These are phyloP conservation scores for Tachysurus vachellii DNA, from an alignment of 2,113 vertebrate species.

Conservation along the genomic window DNA sequence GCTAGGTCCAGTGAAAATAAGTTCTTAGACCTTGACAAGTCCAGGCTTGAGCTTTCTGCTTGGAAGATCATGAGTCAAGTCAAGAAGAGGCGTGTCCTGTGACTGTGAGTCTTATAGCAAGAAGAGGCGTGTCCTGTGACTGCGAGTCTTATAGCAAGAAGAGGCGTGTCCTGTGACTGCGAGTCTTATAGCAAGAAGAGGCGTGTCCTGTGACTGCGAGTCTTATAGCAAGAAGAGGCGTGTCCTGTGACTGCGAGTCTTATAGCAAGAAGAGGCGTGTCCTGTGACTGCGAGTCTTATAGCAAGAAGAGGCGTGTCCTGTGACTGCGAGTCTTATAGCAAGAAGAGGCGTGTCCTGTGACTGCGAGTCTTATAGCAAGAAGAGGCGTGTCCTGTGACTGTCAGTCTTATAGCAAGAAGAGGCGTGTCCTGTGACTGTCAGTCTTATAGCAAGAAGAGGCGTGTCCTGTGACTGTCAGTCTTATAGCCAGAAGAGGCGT, in stretches of 20 bases:
- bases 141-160: not conserved
- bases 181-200: not conserved
- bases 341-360: too few relatives aligned
- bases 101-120: not conserved
- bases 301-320: too few relatives aligned
- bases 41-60: too few relatives aligned
- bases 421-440: too few relatives aligned
- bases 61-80: too few relatives aligned
- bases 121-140: not conserved
- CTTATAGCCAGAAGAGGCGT: not conserved
- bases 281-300: too few relatives aligned
- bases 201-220: not conserved
- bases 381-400: too few relatives aligned
- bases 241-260: not conserved
- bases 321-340: too few relatives aligned
- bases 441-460: too few relatives aligned
- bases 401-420: too few relatives aligned
- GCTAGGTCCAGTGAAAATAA: not conserved
- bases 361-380: too few relatives aligned
- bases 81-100: not conserved
- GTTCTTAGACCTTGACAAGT: not conserved
- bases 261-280: not conserved
- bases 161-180: not conserved
- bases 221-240: not conserved
- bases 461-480: not conserved